These are phyloP conservation scores for Drosophila ohnishii DNA, from an alignment of 1,140 invertebrate species.

Conservation along the genomic window DNA sequence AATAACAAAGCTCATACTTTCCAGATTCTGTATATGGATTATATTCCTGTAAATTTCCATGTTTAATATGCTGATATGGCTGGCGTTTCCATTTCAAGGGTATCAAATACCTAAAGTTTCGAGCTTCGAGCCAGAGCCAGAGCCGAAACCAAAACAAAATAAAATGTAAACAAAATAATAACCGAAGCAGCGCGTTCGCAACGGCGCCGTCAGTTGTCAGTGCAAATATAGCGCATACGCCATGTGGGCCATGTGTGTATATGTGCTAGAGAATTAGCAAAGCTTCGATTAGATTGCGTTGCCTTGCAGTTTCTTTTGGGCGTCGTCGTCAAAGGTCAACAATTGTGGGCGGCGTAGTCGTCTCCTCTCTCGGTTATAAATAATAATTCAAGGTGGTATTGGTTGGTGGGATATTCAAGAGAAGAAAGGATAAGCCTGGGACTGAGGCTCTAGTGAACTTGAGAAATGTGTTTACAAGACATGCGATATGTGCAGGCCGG, in stretches of 20 bases:
- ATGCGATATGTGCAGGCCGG: constrained; percentile 9
- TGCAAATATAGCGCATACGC: constrained; percentile 49
- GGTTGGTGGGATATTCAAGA: neutral
- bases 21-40: neutral
- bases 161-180: constrained; percentile 66
- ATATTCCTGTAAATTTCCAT: constrained; percentile 13
- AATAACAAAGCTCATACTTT: neutral
- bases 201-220: constrained; percentile 19
- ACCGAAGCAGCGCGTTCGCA: constrained; percentile 8
- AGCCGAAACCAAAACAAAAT: constrained; percentile 44
- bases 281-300: constrained; percentile 32
- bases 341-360: constrained; percentile 1
- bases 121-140: neutral
- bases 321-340: constrained; percentile 31
- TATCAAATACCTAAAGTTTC: constrained; percentile 10
- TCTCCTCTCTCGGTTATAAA: constrained; percentile 13
- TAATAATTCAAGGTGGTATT: constrained; percentile 3
- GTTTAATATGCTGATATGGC: neutral
- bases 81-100: constrained; percentile 4
- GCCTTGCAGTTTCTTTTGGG: constrained; percentile 37
- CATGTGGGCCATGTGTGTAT: constrained; percentile 10
- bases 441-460: neutral
- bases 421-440: constrained; percentile 6
- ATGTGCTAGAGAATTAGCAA: neutral
- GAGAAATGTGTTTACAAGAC: constrained; percentile 9